Evolutionary conservation across 2,888 invertebrate species (phyloP), one percentile per base, ranked within the genome.

Genomic region (Orthonychiurus folsomi): DNA sequence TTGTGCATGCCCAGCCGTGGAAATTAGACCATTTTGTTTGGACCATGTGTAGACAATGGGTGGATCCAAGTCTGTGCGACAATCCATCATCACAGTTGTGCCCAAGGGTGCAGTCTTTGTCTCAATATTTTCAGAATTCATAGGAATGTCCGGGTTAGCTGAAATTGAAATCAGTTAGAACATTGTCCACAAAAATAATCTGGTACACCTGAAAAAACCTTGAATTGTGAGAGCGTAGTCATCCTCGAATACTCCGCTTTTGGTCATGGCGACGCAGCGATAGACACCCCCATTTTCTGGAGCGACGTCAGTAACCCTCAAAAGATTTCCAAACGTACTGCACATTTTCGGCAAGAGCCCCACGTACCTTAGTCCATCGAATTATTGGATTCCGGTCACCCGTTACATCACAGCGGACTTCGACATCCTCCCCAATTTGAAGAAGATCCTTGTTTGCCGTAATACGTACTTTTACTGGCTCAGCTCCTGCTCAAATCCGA

Each of bases 41-140:
- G 82, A 83, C 93, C 93, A 93, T 25, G 83, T 81, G 73, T 86
- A 84, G 2, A 79, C 79, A 1, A 86, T 82, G 0, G 84, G 87
- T 69, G 79, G 79, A 58, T 83, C 84, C 56, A 86, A 75, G 69
- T 84, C 82, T 66, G 84, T 84, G 23, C 79, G 82, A 76, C 95
- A 95, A 9, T 85, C 83, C 74, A 90, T 79, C 27, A 18, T 64
- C 58, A 64, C 70, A 1, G 66, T 69, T n/a, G 67, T 65, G 2
- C 87, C 88, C 66, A 84, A 80, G 2, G 83, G 81, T 1, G 83
- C 86, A 37, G 80, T 80, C 71, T 81, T 80, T 0, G 82, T 82
- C 74, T 83, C 82, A 24, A 80, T 78, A 50, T 78, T 75, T 18
- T 72, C 68, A 20, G 72, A 68, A 61, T 71, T 71, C 59, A 69